phyloP scores from a whole-genome alignment of 2,797 vertebrate genomes.

The Australoheros facetus region DNA sequence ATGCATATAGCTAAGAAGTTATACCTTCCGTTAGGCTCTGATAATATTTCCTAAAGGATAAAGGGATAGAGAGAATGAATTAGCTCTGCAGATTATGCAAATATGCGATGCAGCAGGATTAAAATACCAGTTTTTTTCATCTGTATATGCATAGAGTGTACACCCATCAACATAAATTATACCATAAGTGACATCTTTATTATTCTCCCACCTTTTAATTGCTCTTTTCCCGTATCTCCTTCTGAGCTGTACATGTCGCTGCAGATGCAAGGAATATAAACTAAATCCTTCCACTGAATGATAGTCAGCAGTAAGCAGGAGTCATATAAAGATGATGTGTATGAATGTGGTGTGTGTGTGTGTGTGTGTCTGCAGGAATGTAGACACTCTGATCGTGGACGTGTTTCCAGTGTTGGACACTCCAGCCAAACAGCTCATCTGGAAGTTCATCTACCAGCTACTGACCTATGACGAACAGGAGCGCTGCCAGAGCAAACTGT shows the following conservation, averaged over 20 bases:
- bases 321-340: not conserved
- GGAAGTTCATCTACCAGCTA: conserved; percentile 98
- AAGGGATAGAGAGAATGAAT: conserved; percentile 7
- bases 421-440: conserved; percentile 95
- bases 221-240: conserved; percentile 8
- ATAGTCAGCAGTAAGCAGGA: not conserved
- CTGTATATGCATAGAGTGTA: conserved; percentile 9
- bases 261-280: conserved; percentile 9
- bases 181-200: conserved; percentile 10
- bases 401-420: conserved; percentile 95
- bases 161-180: conserved; percentile 14
- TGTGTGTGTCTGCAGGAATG: conserved; percentile 82
- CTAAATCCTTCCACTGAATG: not conserved
- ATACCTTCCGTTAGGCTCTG: not conserved
- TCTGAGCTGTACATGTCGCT: not conserved
- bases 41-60: conserved; percentile 1
- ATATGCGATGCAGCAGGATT: conserved; percentile 39
- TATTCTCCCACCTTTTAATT: conserved; percentile 41
- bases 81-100: conserved; percentile 21
- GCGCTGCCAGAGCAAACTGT: conserved; percentile 92
- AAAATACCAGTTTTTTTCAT: not conserved
- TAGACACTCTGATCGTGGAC: conserved; percentile 96
- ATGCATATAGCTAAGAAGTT: not conserved
- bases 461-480: conserved; percentile 97
- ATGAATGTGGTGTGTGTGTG: conserved; percentile 9